phyloP scores from a whole-genome alignment of 2,113 vertebrate genomes.

The Sebastes fasciatus region DNA sequence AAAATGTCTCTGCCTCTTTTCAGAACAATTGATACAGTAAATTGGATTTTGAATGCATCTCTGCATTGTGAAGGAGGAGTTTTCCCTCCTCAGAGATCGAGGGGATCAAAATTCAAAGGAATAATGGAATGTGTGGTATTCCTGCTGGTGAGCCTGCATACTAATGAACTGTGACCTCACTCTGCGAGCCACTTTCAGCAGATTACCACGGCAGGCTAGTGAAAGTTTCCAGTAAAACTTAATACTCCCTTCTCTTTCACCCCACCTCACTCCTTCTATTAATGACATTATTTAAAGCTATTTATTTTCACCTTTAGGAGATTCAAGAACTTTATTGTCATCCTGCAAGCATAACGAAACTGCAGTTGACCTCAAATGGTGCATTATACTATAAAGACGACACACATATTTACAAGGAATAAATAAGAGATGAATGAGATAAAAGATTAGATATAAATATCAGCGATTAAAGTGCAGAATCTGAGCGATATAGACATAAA shows the following conservation, averaged over 20 bases:
- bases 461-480: no score
- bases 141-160: slow-evolving; percentile 48
- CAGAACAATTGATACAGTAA: slow-evolving; percentile 17
- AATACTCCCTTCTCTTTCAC: not conserved
- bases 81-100: slow-evolving; percentile 14
- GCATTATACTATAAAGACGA: no score
- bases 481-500: no score
- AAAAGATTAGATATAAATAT: no score
- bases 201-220: slow-evolving; percentile 5
- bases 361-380: no score
- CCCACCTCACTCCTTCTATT: not conserved
- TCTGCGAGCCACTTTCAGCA: slow-evolving; percentile 16
- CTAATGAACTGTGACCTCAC: slow-evolving; percentile 56
- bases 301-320: not conserved
- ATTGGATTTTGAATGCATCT: slow-evolving; percentile 32
- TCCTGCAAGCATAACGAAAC: no score
- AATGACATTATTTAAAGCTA: not conserved
- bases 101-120: slow-evolving; percentile 45
- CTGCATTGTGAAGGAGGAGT: slow-evolving; percentile 5
- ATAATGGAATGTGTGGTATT: slow-evolving; percentile 58
- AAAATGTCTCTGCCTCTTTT: slow-evolving; percentile 10
- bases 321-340: no score
- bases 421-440: no score
- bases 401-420: no score
- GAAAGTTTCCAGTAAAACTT: not conserved